These are phyloP conservation scores for Gastracanthus pulcherrimus DNA, from an alignment of 2,888 invertebrate genomes.

Conservation along the genomic window DNA sequence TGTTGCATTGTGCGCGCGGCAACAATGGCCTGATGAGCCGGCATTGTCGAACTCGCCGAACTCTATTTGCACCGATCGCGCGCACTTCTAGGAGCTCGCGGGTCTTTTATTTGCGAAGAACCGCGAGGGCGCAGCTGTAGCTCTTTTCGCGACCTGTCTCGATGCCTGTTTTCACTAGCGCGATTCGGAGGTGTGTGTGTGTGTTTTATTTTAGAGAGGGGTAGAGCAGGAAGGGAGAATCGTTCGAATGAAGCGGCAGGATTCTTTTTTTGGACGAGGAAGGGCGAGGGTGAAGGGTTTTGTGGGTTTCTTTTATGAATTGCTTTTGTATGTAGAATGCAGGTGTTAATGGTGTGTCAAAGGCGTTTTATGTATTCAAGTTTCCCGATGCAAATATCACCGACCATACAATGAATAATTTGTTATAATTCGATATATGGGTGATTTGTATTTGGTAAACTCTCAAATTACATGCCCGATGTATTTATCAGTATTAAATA, in stretches of 20 bases:
- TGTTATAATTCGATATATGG: too few species aligned
- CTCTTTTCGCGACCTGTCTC: too few species aligned
- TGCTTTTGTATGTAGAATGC: not conserved
- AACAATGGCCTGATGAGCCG: constrained; percentile 69
- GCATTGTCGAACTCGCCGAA: constrained; percentile 68
- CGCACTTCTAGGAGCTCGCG: not conserved
- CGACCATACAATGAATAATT: too few species aligned
- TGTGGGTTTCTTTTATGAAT: not conserved
- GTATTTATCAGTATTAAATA: too few species aligned
- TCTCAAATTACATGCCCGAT: too few species aligned
- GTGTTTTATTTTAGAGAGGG: not conserved
- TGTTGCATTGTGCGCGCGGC: constrained; percentile 36
- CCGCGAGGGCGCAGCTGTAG: not conserved
- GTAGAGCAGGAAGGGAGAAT: not conserved
- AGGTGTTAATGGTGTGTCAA: too few species aligned
- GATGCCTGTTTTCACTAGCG: not conserved
- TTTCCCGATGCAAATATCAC: too few species aligned
- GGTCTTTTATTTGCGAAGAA: not conserved
- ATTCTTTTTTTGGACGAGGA: not conserved
- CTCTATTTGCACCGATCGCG: constrained; percentile 50
- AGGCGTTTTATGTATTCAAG: too few species aligned
- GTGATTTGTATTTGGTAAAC: too few species aligned
- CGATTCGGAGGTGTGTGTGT: not conserved
- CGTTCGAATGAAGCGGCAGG: not conserved
- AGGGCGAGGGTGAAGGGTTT: not conserved